Base-by-base conservation (phyloP, 2,797 vertebrate genomes). In the Gallinago solitaria region DNA sequence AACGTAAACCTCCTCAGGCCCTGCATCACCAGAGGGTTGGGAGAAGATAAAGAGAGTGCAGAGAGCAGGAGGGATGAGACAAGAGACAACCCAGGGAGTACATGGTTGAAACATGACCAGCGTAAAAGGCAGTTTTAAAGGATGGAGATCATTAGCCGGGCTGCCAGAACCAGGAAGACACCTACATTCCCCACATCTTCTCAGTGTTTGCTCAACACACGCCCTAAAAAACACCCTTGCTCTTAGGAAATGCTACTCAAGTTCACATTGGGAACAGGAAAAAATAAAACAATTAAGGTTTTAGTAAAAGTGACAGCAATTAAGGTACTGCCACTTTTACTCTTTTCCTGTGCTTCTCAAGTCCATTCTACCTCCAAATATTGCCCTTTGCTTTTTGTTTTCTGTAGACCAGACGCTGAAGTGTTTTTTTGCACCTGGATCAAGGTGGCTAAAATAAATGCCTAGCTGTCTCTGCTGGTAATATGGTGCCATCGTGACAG, bases 201-300 rank as follows among this genome's bases (percentile, higher is more conserved):
- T 51, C 35, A 63, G 12, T 59, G 59, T 91, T 96, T 95, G n/a
- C 50, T 68, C 45, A 94, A 89, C 16, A 81, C 68, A 87, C 4
- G 3, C 85, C 70, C 70, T 84, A 67, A 90, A 83, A 63, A 3
- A 0, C 68, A 83, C 41, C 15, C 18, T 79, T 47, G 23, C n/a
- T 93, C 74, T 67, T 32, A 60, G 21, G 53, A 89, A 91, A 32
- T 16, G 24, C 30, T 86, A 82, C 25, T 16, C 15, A 81, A 82
- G 60, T 79, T 89, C 65, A 86, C 27, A 16, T 0, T 2, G 14
- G 35, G 69, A 86, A 77, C 24, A 39, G 16, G 12, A 20, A 19
- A 54, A 83, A 63, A 13, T 37, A 77, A 43, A 63, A 65, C 45
- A 80, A 57, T n/a, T 28, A 79, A 37, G 16, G 53, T 59, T 54